phyloP scores from a whole-genome alignment of 2,113 vertebrate genomes.

The Nothobranchius furzeri region DNA sequence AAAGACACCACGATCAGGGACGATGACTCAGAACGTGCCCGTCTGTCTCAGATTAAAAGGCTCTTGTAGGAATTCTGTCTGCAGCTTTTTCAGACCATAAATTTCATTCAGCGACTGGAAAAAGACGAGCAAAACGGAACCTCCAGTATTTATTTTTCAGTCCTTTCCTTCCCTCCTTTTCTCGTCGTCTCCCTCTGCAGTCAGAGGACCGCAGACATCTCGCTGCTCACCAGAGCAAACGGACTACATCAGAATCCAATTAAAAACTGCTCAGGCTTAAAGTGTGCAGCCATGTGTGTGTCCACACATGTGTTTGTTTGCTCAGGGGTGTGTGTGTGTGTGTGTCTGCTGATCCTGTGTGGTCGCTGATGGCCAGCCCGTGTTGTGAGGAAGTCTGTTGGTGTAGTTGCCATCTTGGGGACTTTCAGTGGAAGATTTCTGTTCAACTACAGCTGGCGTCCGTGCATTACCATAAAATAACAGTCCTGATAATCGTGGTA shows the following conservation, averaged over 20 bases:
- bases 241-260: conserved; percentile 80
- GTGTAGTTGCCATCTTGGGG: too few relatives aligned
- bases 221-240: conserved; percentile 66
- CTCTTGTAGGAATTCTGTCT: conserved; percentile 46
- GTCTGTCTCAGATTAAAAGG: conserved; percentile 49
- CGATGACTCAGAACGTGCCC: neutral
- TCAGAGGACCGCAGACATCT: conserved; percentile 56
- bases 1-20: conserved; percentile 7
- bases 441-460: conserved; percentile 19
- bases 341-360: conserved; percentile 22
- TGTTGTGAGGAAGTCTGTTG: conserved; percentile 3
- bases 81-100: conserved; percentile 46
- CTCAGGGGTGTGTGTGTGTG: neutral
- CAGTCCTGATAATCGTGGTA: conserved; percentile 18
- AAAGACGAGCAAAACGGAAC: conserved; percentile 52
- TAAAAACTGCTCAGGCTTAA: conserved; percentile 60
- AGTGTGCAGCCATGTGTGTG: conserved; percentile 33
- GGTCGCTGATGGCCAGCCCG: conserved; percentile 11
- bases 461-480: conserved; percentile 15
- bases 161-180: neutral
- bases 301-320: conserved; percentile 12
- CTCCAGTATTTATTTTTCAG: conserved; percentile 38
- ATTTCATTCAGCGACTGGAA: conserved; percentile 21
- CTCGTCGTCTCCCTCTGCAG: conserved; percentile 23
- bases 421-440: neutral